A percentile compares a stretch with the other conserved stretches of the same genome.
Evolutionary conservation across 2,888 invertebrate species (phyloP).

Genomic region (Lottia gigantea): DNA sequence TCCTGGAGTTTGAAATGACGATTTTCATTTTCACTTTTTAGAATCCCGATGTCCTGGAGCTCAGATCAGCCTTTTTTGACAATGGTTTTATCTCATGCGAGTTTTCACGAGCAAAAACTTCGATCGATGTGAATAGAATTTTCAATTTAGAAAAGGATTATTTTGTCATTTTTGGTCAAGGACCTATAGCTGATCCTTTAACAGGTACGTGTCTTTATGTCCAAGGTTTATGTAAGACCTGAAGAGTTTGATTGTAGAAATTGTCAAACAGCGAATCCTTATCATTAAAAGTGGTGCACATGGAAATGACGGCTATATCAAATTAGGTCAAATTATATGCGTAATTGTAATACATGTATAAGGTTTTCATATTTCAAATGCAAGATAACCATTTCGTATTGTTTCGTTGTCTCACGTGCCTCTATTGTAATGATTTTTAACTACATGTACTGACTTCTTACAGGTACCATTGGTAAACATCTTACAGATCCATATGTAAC

Average conservation of each 20-base stretch:
- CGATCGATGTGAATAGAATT: neutral
- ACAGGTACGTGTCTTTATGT: neutral
- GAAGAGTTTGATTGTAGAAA: too few relatives aligned
- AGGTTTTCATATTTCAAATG: neutral
- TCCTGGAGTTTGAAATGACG: too few relatives aligned
- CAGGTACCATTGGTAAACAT: neutral
- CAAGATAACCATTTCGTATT: neutral
- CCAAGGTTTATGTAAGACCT: too few relatives aligned
- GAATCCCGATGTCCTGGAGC: neutral
- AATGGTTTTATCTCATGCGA: neutral
- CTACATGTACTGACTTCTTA: neutral
- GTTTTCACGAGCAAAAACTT: neutral
- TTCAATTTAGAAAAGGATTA: neutral
- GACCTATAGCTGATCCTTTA: neutral
- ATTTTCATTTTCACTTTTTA: neutral
- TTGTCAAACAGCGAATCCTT: too few relatives aligned
- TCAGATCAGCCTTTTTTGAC: neutral
- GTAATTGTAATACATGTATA: too few relatives aligned
- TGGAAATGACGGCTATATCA: too few relatives aligned
- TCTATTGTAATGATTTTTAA: neutral
- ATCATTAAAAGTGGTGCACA: too few relatives aligned
- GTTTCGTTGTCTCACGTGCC: neutral
- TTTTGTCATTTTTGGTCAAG: neutral
- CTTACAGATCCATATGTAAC: neutral
- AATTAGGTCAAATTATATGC: too few relatives aligned